Base-by-base conservation (phyloP, 1,140 invertebrate species). In the Drosophila yakuba region DNA sequence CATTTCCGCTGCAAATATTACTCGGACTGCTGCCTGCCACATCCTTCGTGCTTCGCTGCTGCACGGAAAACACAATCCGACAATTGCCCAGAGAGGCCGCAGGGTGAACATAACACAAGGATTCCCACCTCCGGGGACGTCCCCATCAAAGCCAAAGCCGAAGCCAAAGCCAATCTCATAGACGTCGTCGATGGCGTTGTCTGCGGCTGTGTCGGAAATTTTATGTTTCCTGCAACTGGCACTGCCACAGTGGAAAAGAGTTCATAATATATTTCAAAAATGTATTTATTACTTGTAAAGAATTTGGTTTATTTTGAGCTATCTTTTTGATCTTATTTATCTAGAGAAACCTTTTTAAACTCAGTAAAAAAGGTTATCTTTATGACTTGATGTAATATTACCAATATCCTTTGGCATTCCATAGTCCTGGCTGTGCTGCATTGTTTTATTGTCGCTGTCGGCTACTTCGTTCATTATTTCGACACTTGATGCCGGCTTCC, bases 1-100 rank as follows among this genome's bases (percentile, higher is more conserved):
- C 84, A 89, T 90, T 90, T 90, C 85, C 85, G 82, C 23, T 66
- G 69, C 71, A 89, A 90, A 89, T 84, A 90, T 72, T 83, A 51
- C 75, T 25, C 23, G 45, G 32, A 47, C 51, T 17, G n/a, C 28
- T 32, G 28, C 7, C 28, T 32, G 32, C 1, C 7, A 32, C 32
- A 32, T 47, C 58, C 23, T 36, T 20, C n/a, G 52, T 74, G 61
- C 83, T 78, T 64, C 50, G 44, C 39, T 45, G 64, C 74, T 48
- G 64, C 69, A 76, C 36, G 51, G n/a, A 44, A 17, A 51, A 75
- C 52, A 52, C 51, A 62, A 55, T 52, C 69, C 45, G 56, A 68
- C 54, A 84, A 73, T 69, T 68, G 39, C 17, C 41, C 39, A 36
- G 38, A 36, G 38, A 38, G 44, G 44, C 55, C 36, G 51, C 12